phyloP scores from a whole-genome alignment of 2,888 invertebrate genomes.

The Ceratothoa steindachneri region DNA sequence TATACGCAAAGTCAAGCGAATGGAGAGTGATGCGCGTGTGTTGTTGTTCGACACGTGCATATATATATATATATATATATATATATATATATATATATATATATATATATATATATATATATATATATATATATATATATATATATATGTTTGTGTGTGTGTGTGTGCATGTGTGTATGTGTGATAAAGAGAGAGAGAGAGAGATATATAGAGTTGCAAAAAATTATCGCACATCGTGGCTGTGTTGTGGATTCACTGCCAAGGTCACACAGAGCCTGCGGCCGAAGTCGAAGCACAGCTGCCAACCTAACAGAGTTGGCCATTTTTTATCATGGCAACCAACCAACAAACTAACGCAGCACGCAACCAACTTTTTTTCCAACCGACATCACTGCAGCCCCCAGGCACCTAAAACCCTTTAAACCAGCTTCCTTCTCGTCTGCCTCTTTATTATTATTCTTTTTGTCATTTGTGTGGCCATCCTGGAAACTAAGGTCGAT shows the following conservation, averaged over 20 bases:
- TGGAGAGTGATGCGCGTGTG: too few species aligned
- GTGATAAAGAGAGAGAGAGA: background rate
- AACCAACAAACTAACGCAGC: too few species aligned
- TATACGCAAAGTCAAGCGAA: too few species aligned
- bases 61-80: background rate
- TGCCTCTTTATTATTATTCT: too few species aligned
- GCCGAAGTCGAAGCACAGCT: constrained; percentile 17
- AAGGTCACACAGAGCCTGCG: constrained; percentile 17
- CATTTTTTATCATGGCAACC: background rate
- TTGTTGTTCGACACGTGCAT: background rate
- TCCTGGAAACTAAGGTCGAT: too few species aligned
- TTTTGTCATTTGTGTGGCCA: too few species aligned
- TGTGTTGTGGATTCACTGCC: constrained; percentile 19
- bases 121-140: background rate
- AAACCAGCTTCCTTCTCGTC: too few species aligned
- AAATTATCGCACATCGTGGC: constrained; percentile 9
- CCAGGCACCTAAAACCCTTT: too few species aligned
- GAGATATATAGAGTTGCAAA: background rate
- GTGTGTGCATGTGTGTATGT: background rate
- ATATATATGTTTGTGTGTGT: background rate
- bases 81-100: background rate
- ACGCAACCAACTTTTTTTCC: constrained; percentile 9
- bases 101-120: background rate
- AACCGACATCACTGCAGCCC: background rate
- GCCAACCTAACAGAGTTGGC: constrained; percentile 14